Evolutionary conservation across 2,797 vertebrate species (phyloP).

Genomic region (Bryconaethiops microstoma): DNA sequence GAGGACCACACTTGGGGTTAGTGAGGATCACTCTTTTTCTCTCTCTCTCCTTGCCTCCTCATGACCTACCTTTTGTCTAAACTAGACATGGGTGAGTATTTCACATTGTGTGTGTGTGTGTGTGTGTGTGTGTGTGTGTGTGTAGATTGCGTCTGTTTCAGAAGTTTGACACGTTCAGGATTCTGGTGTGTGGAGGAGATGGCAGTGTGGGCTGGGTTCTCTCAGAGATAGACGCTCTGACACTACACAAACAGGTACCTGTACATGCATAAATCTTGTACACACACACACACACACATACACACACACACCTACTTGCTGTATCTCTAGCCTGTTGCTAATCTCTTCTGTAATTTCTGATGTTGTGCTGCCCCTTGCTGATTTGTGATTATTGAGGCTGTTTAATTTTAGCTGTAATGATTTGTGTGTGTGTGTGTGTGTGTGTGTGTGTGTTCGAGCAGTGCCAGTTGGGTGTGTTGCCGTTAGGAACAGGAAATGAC

Average conservation of each 20-base stretch:
- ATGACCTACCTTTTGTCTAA: too few relatives aligned
- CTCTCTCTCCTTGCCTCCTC: too few relatives aligned
- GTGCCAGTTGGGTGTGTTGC: constrained; percentile 96
- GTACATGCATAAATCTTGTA: too few relatives aligned
- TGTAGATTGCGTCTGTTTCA: constrained; percentile 93
- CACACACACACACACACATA: too few relatives aligned
- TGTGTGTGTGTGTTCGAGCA: constrained; percentile 59
- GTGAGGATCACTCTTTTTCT: constrained; percentile 31
- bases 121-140: too few relatives aligned
- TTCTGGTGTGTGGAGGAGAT: constrained; percentile 96
- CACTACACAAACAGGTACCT: constrained; percentile 91
- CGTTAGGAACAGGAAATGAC: constrained; percentile 95
- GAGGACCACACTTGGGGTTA: constrained; percentile 97
- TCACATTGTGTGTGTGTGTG: too few relatives aligned
- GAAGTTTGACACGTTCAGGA: constrained; percentile 98
- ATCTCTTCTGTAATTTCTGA: too few relatives aligned
- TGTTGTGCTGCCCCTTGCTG: too few relatives aligned
- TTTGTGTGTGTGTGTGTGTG: neutral
- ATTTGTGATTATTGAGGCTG: too few relatives aligned
- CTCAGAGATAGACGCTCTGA: constrained; percentile 98
- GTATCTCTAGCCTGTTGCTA: too few relatives aligned
- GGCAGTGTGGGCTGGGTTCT: constrained; percentile 98
- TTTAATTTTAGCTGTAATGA: neutral
- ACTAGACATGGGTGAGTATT: neutral
- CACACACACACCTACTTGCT: too few relatives aligned